A percentile compares a stretch with the other conserved stretches of the same genome.
Conservation (phyloP, 2,797 vertebrate species). For the Danio jaintianensis region DNA sequence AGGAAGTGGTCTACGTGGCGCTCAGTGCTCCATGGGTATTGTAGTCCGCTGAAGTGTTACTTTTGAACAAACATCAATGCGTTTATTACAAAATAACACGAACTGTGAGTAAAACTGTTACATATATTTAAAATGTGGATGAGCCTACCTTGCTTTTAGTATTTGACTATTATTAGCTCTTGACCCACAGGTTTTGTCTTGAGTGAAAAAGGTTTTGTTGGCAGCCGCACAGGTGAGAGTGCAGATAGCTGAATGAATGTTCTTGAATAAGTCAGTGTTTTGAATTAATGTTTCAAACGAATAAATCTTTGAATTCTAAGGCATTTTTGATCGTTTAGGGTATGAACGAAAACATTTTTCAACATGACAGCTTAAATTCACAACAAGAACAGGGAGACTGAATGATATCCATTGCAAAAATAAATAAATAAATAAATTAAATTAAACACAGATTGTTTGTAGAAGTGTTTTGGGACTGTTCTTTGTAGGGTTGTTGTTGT, state of each 20-base stretch:
- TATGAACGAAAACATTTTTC: too few relatives aligned
- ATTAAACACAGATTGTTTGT: too few relatives aligned
- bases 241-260: constrained; percentile 27
- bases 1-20: not conserved
- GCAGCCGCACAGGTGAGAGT: constrained; percentile 67
- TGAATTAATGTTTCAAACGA: not conserved
- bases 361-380: too few relatives aligned
- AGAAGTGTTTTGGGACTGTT: too few relatives aligned
- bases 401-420: too few relatives aligned
- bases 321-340: too few relatives aligned
- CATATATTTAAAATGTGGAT: not conserved
- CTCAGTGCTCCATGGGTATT: constrained; percentile 70
- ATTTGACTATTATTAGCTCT: constrained; percentile 13
- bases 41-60: constrained; percentile 57
- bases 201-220: constrained; percentile 45
- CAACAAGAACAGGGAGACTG: too few relatives aligned
- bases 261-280: not conserved
- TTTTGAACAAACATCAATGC: not conserved
- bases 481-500: too few relatives aligned
- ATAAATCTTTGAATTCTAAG: not conserved
- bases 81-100: not conserved
- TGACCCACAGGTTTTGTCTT: constrained; percentile 67
- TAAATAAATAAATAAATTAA: too few relatives aligned
- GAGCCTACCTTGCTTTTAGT: not conserved
- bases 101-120: not conserved